phyloP scores from a whole-genome alignment of 1,140 invertebrate species.

The Scaptomyza pallida region DNA sequence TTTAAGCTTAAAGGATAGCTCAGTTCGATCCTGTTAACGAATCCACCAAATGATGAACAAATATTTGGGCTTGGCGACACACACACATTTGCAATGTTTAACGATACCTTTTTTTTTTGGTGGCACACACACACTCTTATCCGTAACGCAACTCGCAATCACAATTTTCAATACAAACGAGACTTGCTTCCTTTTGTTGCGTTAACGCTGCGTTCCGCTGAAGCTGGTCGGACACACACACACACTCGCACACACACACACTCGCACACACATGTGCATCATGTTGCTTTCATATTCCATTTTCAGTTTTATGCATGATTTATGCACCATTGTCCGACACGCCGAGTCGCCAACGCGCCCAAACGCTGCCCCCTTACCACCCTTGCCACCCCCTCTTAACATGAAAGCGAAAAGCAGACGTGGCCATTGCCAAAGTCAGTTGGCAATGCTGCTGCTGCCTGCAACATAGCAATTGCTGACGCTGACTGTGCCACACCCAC shows the following conservation, averaged over 20 bases:
- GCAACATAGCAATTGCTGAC: no score
- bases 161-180: slow-evolving; percentile 58
- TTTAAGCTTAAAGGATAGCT: no score
- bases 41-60: no score
- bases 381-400: background rate
- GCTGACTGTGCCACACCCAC: slow-evolving; percentile 33
- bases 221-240: slow-evolving; percentile 10
- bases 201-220: slow-evolving; percentile 26
- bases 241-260: background rate
- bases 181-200: slow-evolving; percentile 51
- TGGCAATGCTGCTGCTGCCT: slow-evolving; percentile 21
- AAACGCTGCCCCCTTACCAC: no score
- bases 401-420: slow-evolving; percentile 53
- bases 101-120: background rate
- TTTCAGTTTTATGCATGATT: slow-evolving; percentile 60
- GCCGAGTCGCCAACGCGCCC: slow-evolving; percentile 22
- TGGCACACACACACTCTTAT: slow-evolving; percentile 29
- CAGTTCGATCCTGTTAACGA: no score
- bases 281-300: slow-evolving; percentile 55
- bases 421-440: slow-evolving; percentile 57
- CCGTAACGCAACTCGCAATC: slow-evolving; percentile 41
- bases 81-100: no score
- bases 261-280: slow-evolving; percentile 1
- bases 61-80: no score
- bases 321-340: slow-evolving; percentile 54